Evolutionary conservation across 1,140 invertebrate genomes (phyloP).

Genomic region (Trichonephila inaurata): DNA sequence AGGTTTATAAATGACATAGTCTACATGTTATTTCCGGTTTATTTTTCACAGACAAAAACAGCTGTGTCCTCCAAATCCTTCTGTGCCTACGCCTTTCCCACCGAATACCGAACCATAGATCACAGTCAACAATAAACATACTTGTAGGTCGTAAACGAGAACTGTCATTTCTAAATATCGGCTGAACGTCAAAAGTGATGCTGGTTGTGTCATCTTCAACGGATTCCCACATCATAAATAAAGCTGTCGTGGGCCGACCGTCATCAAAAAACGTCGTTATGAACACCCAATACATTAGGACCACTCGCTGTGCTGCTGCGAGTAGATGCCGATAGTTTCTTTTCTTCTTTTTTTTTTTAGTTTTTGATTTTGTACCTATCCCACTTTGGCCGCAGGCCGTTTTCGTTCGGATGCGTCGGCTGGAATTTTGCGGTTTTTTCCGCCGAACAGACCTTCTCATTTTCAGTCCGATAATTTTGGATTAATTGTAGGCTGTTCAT

Average conservation of each 20-base stretch:
- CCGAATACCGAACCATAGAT: neutral
- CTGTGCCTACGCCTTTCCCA: neutral
- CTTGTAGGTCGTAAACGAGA: neutral
- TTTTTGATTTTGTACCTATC: neutral
- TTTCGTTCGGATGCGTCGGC: neutral
- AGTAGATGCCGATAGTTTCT: neutral
- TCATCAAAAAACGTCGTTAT: constrained; percentile 56
- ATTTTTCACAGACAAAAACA: too few relatives aligned
- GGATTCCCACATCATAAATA: constrained; percentile 53
- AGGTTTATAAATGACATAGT: too few relatives aligned
- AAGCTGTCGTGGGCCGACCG: constrained; percentile 21
- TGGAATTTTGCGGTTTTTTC: neutral
- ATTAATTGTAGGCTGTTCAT: neutral
- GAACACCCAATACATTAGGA: constrained; percentile 66
- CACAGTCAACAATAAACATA: neutral
- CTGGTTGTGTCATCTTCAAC: neutral
- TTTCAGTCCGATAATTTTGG: neutral
- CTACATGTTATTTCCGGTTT: too few relatives aligned
- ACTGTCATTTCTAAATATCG: neutral
- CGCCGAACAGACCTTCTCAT: neutral
- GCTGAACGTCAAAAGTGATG: neutral
- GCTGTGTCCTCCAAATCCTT: neutral
- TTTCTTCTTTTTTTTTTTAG: neutral
- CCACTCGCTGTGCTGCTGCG: constrained; percentile 11
- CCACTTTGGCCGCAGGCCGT: neutral